Percentiles rank a stretch among this genome's conserved stretches.
These are phyloP conservation scores for Amblyornis subalaris DNA, from an alignment of 2,113 vertebrate species.

Conservation along the genomic window DNA sequence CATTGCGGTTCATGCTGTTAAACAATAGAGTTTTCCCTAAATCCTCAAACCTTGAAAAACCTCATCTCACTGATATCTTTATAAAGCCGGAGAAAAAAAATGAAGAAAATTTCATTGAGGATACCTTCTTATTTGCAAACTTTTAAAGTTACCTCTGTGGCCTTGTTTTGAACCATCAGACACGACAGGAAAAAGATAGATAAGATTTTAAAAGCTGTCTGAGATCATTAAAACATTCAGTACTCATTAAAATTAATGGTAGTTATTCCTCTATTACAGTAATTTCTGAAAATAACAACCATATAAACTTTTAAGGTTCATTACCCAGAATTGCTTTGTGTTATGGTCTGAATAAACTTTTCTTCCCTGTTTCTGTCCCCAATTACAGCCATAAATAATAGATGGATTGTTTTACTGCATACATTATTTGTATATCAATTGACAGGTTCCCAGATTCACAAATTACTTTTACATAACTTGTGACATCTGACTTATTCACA, in stretches of 20 bases:
- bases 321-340: background rate
- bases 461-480: constrained; percentile 7
- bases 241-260: background rate
- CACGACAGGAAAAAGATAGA: background rate
- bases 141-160: background rate
- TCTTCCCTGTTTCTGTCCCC: background rate
- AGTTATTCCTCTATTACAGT: background rate
- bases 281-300: background rate
- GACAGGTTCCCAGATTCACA: background rate
- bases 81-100: background rate
- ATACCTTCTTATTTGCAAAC: background rate
- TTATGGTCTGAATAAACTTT: background rate
- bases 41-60: background rate
- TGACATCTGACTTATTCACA: constrained; percentile 23
- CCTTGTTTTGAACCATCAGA: background rate
- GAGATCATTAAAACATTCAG: background rate
- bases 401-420: background rate
- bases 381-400: background rate
- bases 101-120: background rate
- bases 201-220: background rate
- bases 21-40: background rate
- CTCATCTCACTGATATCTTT: background rate
- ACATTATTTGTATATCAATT: background rate
- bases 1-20: background rate
- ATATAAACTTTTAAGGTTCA: background rate